Conservation (phyloP, 2,797 vertebrate species). For the Sus cebifrons region DNA sequence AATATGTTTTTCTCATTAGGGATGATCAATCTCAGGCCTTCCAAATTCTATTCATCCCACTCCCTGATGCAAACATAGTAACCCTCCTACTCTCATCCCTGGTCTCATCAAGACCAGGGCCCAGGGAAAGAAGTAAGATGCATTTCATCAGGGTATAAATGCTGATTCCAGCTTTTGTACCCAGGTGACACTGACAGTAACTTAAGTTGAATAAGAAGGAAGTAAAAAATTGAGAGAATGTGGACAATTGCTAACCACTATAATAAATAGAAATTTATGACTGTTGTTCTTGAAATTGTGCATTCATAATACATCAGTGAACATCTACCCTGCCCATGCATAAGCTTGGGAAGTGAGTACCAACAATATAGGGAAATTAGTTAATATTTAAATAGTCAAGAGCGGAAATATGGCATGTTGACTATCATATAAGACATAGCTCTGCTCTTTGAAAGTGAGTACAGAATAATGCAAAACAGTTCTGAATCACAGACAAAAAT, state of each 20-base stretch:
- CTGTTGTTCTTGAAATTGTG: background rate
- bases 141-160: background rate
- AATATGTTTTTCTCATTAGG: background rate
- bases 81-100: background rate
- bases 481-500: background rate
- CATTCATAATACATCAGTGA: background rate
- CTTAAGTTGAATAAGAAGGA: background rate
- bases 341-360: background rate
- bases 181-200: background rate
- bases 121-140: background rate
- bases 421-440: background rate
- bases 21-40: background rate
- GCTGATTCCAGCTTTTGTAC: background rate
- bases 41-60: background rate
- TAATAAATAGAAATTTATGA: background rate
- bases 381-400: background rate
- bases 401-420: background rate
- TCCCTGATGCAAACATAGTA: background rate
- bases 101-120: background rate
- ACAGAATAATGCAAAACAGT: background rate
- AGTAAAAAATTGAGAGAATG: background rate
- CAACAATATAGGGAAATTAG: background rate
- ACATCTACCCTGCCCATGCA: background rate
- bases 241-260: background rate
- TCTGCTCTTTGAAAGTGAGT: background rate